phyloP scores from a whole-genome alignment of 2,888 invertebrate species.

The Exocentrus adspersus region DNA sequence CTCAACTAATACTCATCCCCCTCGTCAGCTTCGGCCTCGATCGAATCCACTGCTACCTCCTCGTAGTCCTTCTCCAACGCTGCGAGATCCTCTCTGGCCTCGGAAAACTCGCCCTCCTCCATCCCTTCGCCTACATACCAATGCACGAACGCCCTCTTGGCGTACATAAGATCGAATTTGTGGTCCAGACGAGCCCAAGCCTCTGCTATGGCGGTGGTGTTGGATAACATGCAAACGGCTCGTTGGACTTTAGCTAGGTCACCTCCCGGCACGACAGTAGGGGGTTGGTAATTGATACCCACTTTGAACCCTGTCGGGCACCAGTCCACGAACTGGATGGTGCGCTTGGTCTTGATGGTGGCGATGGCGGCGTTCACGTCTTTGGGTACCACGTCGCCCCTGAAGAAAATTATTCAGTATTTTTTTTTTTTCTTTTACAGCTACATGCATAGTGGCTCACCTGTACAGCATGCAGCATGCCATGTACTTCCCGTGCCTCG shows the following conservation, averaged over 20 bases:
- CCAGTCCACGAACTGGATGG: conserved; percentile 79
- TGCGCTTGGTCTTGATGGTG: conserved; percentile 93
- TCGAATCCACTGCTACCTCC: conserved; percentile 79
- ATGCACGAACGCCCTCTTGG: conserved; percentile 95
- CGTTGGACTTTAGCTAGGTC: conserved; percentile 93
- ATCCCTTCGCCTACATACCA: conserved; percentile 92
- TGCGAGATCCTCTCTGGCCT: conserved; percentile 86
- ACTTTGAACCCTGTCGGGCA: conserved; percentile 65
- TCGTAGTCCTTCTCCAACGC: conserved; percentile 84
- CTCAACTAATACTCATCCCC: conserved; percentile 73
- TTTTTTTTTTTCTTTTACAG: too few species aligned
- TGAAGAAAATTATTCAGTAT: too few species aligned
- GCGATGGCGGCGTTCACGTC: conserved; percentile 94
- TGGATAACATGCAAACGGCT: conserved; percentile 96
- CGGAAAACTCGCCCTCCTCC: conserved; percentile 88
- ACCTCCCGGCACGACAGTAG: conserved; percentile 88
- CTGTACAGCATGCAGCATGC: conserved; percentile 93
- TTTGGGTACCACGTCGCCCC: conserved; percentile 65
- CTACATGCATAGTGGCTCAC: too few species aligned
- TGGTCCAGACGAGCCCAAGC: conserved; percentile 95
- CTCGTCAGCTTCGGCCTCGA: conserved; percentile 75
- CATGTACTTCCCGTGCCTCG: conserved; percentile 91
- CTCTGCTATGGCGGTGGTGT: conserved; percentile 96
- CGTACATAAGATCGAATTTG: conserved; percentile 97
- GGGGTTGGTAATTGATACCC: conserved; percentile 84